phyloP scores from a whole-genome alignment of 1,140 invertebrate genomes.

The Pararge aegeria region DNA sequence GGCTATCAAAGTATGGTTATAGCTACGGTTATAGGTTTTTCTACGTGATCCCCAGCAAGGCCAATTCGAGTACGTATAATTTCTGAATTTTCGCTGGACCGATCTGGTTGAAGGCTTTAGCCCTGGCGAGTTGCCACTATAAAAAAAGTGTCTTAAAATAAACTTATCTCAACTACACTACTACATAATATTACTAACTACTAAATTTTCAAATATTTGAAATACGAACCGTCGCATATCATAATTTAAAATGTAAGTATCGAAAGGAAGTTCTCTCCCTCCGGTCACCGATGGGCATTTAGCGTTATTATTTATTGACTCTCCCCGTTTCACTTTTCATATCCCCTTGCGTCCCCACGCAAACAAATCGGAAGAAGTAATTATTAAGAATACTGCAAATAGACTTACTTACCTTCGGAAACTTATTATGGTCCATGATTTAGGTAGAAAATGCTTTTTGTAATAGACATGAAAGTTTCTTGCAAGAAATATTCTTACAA shows the following conservation, averaged over 20 bases:
- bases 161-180: no score
- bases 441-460: slow-evolving; percentile 29
- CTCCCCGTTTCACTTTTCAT: slow-evolving; percentile 70
- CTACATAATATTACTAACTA: no score
- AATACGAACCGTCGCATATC: not conserved
- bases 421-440: slow-evolving; percentile 44
- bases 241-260: slow-evolving; percentile 15
- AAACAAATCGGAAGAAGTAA: slow-evolving; percentile 77
- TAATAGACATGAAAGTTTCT: slow-evolving; percentile 19
- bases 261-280: slow-evolving; percentile 21
- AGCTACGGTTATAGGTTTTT: no score
- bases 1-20: no score
- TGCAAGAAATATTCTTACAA: not conserved
- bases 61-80: no score
- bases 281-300: slow-evolving; percentile 67
- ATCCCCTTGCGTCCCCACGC: slow-evolving; percentile 51
- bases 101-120: no score
- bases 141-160: no score
- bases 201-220: not conserved
- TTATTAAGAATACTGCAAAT: slow-evolving; percentile 76
- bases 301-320: slow-evolving; percentile 77
- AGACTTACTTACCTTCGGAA: slow-evolving; percentile 46
- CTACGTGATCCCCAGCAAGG: no score
- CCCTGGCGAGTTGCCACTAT: no score
- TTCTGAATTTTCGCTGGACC: no score